A percentile compares a stretch with the other conserved stretches of the same genome.
These are phyloP conservation scores for Guaruba guarouba DNA, from an alignment of 2,113 vertebrate species.

Conservation along the genomic window DNA sequence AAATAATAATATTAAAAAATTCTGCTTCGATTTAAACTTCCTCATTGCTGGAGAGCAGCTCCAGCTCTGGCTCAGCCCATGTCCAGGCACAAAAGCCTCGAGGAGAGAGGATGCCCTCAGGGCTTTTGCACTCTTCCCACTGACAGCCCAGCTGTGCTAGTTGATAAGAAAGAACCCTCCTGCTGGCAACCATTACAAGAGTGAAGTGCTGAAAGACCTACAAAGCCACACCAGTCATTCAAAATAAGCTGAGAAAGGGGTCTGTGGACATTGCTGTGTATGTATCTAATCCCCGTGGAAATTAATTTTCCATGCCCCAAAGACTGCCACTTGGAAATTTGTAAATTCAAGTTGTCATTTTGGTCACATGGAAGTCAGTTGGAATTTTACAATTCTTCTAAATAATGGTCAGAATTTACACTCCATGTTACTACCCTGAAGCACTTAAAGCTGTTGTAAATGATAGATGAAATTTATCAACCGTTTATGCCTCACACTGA, in stretches of 20 bases:
- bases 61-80: neutral
- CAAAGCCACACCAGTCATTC: neutral
- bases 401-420: neutral
- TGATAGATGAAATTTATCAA: neutral
- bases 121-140: neutral
- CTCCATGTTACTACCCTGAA: neutral
- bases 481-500: neutral
- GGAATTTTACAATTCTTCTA: slow-evolving; percentile 14
- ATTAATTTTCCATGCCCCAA: neutral
- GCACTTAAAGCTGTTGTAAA: neutral
- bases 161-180: neutral
- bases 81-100: neutral
- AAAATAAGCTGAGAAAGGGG: neutral
- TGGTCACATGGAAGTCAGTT: neutral
- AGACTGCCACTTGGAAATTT: neutral
- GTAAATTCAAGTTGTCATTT: slow-evolving; percentile 6
- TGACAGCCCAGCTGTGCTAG: neutral
- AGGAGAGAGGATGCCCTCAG: neutral
- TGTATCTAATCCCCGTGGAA: neutral
- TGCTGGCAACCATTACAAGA: neutral
- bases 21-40: neutral
- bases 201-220: neutral
- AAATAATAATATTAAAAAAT: neutral
- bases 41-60: neutral
- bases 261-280: fast-evolving